Evolutionary conservation across 2,888 invertebrate genomes (phyloP).

Genomic region (Hydrotaea diabolus): DNA sequence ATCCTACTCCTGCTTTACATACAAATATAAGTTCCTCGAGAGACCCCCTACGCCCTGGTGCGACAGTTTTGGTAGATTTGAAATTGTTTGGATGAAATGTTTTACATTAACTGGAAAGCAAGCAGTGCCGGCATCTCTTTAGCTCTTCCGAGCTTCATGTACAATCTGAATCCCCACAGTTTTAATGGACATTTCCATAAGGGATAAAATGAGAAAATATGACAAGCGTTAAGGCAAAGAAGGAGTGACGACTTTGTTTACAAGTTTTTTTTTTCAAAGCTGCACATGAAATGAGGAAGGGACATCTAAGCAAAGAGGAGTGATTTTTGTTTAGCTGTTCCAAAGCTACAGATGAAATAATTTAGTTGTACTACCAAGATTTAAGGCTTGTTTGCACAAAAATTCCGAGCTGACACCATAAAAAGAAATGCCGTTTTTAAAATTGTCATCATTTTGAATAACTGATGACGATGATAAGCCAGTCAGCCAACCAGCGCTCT

Average conservation of each 20-base stretch:
- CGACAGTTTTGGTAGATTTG: not conserved
- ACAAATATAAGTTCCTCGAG: not conserved
- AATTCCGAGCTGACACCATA: no score
- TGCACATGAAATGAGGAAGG: no score
- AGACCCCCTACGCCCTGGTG: not conserved
- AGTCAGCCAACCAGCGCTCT: no score
- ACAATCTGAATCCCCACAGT: not conserved
- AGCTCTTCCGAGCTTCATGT: not conserved
- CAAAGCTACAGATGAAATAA: not conserved
- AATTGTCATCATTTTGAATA: not conserved
- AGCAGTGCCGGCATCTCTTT: not conserved
- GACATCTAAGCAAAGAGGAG: not conserved
- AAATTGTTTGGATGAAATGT: constrained; percentile 7
- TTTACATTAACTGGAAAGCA: not conserved
- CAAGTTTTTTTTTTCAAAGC: no score
- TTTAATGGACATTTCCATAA: constrained; percentile 1
- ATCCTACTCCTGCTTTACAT: not conserved
- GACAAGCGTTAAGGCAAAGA: no score
- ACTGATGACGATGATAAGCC: not conserved
- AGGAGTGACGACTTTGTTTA: no score
- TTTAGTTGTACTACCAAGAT: not conserved
- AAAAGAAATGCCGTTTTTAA: no score
- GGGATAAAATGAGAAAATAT: not conserved
- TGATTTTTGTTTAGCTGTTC: not conserved
- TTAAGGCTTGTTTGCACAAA: no score